Conservation (phyloP, 2,888 invertebrate genomes). For the Drosophila yooni region DNA sequence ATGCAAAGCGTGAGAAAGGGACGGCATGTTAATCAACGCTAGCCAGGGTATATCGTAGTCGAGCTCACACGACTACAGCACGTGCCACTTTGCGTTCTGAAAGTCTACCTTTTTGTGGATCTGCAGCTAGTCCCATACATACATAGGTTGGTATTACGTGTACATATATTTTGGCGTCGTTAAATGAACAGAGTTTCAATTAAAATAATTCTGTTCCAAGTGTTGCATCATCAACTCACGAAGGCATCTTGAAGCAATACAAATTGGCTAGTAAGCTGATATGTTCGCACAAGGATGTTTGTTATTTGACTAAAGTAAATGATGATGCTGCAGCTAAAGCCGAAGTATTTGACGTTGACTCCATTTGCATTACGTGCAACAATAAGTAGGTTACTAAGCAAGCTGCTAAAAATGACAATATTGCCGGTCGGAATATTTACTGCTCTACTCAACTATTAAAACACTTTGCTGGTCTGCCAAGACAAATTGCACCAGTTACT, state of each 20-base stretch:
- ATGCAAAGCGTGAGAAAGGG: too few species aligned
- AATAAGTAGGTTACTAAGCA: conserved; percentile 67
- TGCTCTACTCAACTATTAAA: conserved; percentile 39
- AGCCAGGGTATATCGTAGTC: neutral
- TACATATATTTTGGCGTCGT: neutral
- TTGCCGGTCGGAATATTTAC: conserved; percentile 37
- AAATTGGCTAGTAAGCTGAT: conserved; percentile 47
- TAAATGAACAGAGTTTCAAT: neutral
- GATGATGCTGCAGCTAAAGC: conserved; percentile 10
- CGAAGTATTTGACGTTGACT: conserved; percentile 9
- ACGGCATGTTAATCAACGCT: neutral
- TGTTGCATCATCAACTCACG: conserved; percentile 1
- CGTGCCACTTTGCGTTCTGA: neutral
- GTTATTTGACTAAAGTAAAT: conserved; percentile 38
- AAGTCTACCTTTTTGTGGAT: neutral
- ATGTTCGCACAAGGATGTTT: conserved; percentile 44
- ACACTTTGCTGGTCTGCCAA: conserved; percentile 41
- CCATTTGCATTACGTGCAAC: conserved; percentile 58
- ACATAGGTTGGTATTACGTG: neutral
- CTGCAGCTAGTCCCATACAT: neutral
- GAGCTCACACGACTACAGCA: neutral
- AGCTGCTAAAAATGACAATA: conserved; percentile 63
- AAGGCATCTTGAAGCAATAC: conserved; percentile 7
- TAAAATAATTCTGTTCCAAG: neutral
- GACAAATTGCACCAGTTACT: conserved; percentile 34